These are phyloP conservation scores for Crotalus horridus DNA, from an alignment of 2,113 vertebrate genomes.

Conservation along the genomic window DNA sequence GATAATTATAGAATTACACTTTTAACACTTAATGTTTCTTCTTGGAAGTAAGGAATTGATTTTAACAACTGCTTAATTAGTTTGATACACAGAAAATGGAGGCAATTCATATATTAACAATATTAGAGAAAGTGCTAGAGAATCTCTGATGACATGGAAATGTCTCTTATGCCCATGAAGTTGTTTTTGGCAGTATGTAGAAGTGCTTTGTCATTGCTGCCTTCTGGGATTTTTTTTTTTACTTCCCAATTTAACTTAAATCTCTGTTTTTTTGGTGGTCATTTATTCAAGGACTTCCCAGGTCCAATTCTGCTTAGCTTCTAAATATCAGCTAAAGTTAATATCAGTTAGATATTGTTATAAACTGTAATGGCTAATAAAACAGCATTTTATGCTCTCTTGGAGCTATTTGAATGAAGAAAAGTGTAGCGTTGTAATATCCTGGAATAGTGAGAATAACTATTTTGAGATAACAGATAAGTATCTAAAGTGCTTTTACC, in stretches of 20 bases:
- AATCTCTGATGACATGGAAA: not conserved
- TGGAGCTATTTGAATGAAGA: conserved; percentile 33
- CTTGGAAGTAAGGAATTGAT: conserved; percentile 23
- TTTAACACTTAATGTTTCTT: not conserved
- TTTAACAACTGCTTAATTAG: conserved; percentile 30
- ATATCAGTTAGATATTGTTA: not conserved
- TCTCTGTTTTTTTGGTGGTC: not conserved
- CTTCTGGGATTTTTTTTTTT: not conserved
- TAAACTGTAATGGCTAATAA: conserved; percentile 40
- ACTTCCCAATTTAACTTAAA: not conserved
- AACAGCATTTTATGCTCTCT: conserved; percentile 34
- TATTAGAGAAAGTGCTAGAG: not conserved
- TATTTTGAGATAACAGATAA: not conserved
- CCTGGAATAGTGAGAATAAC: conserved; percentile 29
- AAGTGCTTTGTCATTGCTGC: not conserved
- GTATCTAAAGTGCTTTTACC: not conserved
- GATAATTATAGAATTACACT: not conserved
- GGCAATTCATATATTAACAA: conserved; percentile 36
- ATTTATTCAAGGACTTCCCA: not conserved
- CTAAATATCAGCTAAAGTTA: not conserved
- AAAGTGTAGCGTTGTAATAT: conserved; percentile 20
- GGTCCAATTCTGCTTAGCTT: not conserved
- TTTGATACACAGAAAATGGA: conserved; percentile 11
- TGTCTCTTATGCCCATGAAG: not conserved
- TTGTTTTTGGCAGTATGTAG: not conserved